Evolutionary conservation across 2,113 vertebrate genomes (phyloP), one percentile per base, ranked within the genome.

Genomic region (Pomatostomus ruficeps): DNA sequence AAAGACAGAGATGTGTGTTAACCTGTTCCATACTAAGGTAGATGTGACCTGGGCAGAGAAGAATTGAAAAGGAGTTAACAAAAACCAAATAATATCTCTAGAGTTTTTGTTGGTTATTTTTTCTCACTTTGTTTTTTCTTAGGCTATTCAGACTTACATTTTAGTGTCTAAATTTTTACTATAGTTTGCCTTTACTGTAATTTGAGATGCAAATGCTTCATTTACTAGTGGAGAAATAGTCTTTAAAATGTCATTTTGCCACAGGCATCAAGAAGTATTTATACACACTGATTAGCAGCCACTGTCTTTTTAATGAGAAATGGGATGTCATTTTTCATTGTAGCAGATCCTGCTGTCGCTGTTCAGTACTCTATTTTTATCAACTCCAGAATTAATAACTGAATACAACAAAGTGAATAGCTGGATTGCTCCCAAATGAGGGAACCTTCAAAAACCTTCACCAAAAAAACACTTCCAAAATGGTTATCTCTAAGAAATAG

Each of bases 181-280:
- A 14, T 42, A 42, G 16, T 76, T 86, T 79, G 72, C 6, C 8
- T 85, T 77, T 58, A 22, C 9, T 36, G 21, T 40, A 62, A 52
- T 88, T 82, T 82, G 28, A 71, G 62, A 75, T 51, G 28, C 70
- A 59, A 89, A 78, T 35, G 43, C 28, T 38, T 85, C 3, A 2
- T 43, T 71, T 82, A 54, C 24, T 55, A 61, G 18, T 25, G 17
- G 22, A 63, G 36, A 45, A 52, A 77, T 43, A 91, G n/a, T 45
- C 40, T 85, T 93, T 75, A 82, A 92, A 93, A 75, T 68, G 62
- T 43, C 24, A 55, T 91, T 95, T 88, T 88, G 40, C 62, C 28
- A 68, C 3, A 71, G 88, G 52, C 54, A 65, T 28, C 11, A 52
- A 81, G 55, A 75, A 63, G 12, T 82, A 88, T 93, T 94, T 91